Base-by-base conservation (phyloP, 2,888 invertebrate genomes). In the Baronia brevicornis region DNA sequence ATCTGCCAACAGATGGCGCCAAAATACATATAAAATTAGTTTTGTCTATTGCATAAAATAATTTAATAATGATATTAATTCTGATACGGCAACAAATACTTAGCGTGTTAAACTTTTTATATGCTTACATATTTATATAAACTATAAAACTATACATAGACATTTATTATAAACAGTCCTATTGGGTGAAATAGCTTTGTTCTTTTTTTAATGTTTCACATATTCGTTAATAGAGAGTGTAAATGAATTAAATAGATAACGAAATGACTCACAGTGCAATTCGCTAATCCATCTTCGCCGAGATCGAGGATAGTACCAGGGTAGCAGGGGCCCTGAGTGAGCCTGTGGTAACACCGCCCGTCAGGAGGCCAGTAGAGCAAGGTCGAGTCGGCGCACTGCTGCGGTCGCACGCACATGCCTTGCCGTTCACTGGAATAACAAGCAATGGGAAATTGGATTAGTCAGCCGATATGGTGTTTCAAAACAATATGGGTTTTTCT, bases 301-400 rank as follows among this genome's bases (percentile, higher is more conserved):
- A 77, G 45, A 4, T 87, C 85, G 21, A 94, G 59, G 1, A 94
- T 82, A 37, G 91, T 88, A 0, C 94, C 94, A 41, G 88, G 87
- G 2, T 89, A 86, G 60, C 94, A 94, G 0, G 94, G 94, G 0
- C 94, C 94, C 60, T 88, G 88, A 1, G 88, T 89, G 34, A 89
- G 82, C 39, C 86, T 79, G 40, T 88, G 86, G 72, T 94, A 93
- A 65, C 95, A 95, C 46, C 89, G 88, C 14, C 88, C 89, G 45
- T 91, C 91, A 29, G 86, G 86, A 0, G 94, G 92, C 93, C 93
- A 94, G 66, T 88, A 93, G 24, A 92, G 64, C 68, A 91, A 86
- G 41, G 87, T 87, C 28, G 86, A 84, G 33, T 88, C 87, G 0
- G 86, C 72, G 47, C 94, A 94, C 4, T 80, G 69, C 54, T 88